phyloP scores from a whole-genome alignment of 2,888 invertebrate genomes.

The Andrena marginata region DNA sequence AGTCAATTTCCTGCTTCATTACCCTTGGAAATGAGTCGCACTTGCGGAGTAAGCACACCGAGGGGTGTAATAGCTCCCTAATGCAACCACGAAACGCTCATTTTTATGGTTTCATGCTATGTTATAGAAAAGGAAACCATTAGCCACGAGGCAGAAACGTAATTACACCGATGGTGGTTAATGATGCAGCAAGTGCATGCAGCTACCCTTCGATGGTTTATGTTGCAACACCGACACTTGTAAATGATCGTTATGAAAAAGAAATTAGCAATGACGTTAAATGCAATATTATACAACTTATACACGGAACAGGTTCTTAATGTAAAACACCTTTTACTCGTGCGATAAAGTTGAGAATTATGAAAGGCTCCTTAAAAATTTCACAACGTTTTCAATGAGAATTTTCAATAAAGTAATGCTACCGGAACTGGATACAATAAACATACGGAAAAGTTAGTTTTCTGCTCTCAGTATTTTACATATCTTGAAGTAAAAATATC shows the following conservation, averaged over 20 bases:
- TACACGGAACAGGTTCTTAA: neutral
- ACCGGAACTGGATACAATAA: too few species aligned
- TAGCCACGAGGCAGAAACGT: slow-evolving; percentile 7
- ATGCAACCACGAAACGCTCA: neutral
- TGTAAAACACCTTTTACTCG: neutral
- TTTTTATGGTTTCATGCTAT: slow-evolving; percentile 4
- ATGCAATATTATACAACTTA: neutral
- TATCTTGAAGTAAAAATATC: too few species aligned
- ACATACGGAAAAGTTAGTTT: too few species aligned
- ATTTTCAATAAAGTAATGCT: too few species aligned
- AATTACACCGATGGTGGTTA: slow-evolving; percentile 23
- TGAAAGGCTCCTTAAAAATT: neutral
- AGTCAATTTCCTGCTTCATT: neutral
- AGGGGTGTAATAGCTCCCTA: neutral
- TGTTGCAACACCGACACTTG: neutral
- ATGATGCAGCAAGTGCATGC: slow-evolving; percentile 30
- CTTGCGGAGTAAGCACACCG: neutral
- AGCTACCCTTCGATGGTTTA: neutral
- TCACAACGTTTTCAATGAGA: neutral
- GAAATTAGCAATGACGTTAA: slow-evolving; percentile 10
- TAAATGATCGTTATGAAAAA: slow-evolving; percentile 34
- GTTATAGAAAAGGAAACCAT: slow-evolving; percentile 18
- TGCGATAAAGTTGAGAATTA: neutral
- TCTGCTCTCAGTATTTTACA: too few species aligned
- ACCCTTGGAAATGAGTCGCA: neutral